Base-by-base conservation (phyloP, 2,113 vertebrate species). In the Maccullochella peelii region DNA sequence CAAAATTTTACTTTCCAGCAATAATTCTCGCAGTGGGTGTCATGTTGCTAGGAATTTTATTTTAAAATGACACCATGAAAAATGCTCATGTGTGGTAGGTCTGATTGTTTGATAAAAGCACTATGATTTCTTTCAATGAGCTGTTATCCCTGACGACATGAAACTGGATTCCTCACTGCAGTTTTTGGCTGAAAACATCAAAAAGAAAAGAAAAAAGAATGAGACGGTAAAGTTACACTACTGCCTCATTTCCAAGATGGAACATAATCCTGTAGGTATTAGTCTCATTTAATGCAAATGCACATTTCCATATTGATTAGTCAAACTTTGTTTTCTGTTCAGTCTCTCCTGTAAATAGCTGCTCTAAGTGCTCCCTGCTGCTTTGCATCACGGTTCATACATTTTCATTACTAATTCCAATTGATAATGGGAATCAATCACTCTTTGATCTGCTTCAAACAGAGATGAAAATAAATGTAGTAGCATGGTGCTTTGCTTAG, bases 101-200 rank as follows among this genome's bases (percentile, higher is more conserved):
- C 49, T 23, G 44, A 63, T 44, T 47, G n/a, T 8, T 65, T 70
- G 58, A 89, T 86, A 27, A 78, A 86, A 78, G 71, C 72, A 49
- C 23, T 5, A 23, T 74, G 73, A 76, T 71, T 79, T 82, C 1
- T 79, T 82, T 86, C 77, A 84, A 88, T 82, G 79, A 90, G 75
- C 78, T 38, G 25, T 42, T 86, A 33, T 82, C 78, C 55, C 68
- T 1, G 16, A 65, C 38, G 78, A 82, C 75, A 67, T 59, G 2
- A 62, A 84, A 65, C 54, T 20, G 18, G 66, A 63, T 83, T 70
- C 58, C 30, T 57, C 47, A 33, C 52, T 47, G 67, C 40, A 44
- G 50, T 76, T 14, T 65, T 69, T 38, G 36, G 8, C 23, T 81
- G 33, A 38, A 55, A 74, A 74, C 71, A 66, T 66, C 68, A 66